Percentiles rank a stretch among this genome's conserved stretches.
These are phyloP conservation scores for Glyptemys insculpta DNA, from an alignment of 2,797 vertebrate species.

Conservation along the genomic window DNA sequence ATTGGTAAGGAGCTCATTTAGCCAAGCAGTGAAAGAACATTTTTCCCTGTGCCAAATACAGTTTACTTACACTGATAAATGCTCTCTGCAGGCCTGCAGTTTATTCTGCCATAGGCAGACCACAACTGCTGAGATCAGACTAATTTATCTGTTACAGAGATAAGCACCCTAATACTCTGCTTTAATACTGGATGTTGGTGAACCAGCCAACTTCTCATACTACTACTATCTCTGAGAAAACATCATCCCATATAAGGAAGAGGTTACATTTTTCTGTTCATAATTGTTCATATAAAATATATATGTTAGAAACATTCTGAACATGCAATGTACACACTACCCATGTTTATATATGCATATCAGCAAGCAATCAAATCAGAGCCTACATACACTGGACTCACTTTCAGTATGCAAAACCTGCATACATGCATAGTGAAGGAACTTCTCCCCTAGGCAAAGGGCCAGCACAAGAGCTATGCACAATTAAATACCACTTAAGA, in stretches of 20 bases:
- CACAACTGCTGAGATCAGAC: not conserved
- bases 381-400: not conserved
- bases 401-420: not conserved
- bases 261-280: not conserved
- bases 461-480: not conserved
- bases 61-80: not conserved
- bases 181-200: not conserved
- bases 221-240: not conserved
- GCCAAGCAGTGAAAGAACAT: not conserved
- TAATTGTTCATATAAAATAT: not conserved
- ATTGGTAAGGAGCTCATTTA: not conserved
- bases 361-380: not conserved
- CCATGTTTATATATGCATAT: not conserved
- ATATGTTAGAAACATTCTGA: not conserved
- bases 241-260: accelerated
- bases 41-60: not conserved
- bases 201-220: not conserved
- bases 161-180: not conserved
- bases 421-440: accelerated
- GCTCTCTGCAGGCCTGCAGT: not conserved
- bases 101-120: not conserved
- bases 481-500: accelerated
- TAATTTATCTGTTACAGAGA: not conserved
- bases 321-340: not conserved
- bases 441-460: accelerated